Conservation (phyloP, 2,797 vertebrate species). For the Odontamblyopus lacepedii region DNA sequence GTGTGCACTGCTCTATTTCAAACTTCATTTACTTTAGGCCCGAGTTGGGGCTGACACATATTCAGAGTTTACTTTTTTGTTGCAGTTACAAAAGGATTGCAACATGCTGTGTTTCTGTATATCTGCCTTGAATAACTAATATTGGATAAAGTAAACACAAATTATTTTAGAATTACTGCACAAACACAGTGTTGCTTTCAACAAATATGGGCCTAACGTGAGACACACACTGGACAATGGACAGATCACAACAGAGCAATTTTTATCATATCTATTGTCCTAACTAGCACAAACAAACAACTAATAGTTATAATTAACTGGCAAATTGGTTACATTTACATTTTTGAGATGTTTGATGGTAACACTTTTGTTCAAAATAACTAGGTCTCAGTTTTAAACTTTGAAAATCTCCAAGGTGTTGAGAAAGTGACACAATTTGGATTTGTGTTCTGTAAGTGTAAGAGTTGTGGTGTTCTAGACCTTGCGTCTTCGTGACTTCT, state of each 20-base stretch:
- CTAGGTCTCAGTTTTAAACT: not conserved
- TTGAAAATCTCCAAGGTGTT: no score
- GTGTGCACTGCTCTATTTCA: conserved; percentile 46
- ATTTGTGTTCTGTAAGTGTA: no score
- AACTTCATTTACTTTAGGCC: conserved; percentile 39
- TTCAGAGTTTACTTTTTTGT: conserved; percentile 16
- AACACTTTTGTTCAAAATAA: not conserved
- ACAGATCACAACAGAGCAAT: not conserved
- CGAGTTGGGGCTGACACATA: conserved; percentile 22
- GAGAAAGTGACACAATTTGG: no score
- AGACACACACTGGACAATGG: not conserved
- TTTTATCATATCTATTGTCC: not conserved
- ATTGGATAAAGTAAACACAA: not conserved
- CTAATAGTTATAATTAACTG: no score
- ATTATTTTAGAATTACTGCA: not conserved
- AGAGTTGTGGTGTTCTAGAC: no score
- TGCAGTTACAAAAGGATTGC: not conserved
- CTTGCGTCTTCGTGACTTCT: no score
- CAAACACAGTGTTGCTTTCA: not conserved
- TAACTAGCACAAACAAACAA: not conserved
- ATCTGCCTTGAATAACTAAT: not conserved
- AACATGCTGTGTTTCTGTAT: not conserved
- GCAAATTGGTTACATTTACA: no score
- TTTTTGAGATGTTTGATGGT: not conserved
- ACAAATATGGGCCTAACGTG: not conserved